These are phyloP conservation scores for Drosophila simulans DNA, from an alignment of 1,140 invertebrate genomes.

Conservation along the genomic window DNA sequence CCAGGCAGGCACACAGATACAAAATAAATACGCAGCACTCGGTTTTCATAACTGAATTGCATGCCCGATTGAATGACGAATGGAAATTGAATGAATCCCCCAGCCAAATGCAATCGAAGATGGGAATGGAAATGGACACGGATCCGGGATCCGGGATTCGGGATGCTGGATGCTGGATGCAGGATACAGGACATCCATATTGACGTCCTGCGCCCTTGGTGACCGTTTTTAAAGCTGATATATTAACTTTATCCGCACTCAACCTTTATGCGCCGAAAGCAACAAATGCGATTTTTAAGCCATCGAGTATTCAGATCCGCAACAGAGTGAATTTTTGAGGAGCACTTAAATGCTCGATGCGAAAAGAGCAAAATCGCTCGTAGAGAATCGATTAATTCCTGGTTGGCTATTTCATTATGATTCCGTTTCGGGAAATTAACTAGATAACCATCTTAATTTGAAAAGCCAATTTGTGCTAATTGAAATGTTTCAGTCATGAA, in stretches of 20 bases:
- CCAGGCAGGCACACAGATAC: conserved; percentile 30
- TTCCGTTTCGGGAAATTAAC: conserved; percentile 8
- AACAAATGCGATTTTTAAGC: conserved; percentile 39
- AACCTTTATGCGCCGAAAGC: conserved; percentile 18
- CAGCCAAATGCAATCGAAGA: conserved; percentile 54
- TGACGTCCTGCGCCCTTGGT: not conserved
- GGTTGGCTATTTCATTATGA: conserved; percentile 7
- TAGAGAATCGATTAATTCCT: conserved; percentile 4
- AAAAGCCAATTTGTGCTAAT: conserved; percentile 18
- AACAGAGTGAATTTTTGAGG: conserved; percentile 17
- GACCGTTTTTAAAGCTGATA: conserved; percentile 45
- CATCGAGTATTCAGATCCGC: conserved; percentile 20
- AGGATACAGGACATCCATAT: not conserved
- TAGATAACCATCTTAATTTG: conserved; percentile 14
- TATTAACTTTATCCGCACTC: conserved; percentile 47
- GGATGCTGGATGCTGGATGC: not conserved
- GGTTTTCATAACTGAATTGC: conserved; percentile 69
- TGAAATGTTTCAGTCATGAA: conserved; percentile 12
- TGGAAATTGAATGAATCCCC: conserved; percentile 60
- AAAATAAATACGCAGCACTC: conserved; percentile 70
- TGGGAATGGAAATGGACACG: conserved; percentile 33
- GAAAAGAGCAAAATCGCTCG: not conserved
- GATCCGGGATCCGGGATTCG: conserved; percentile 26
- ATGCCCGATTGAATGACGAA: conserved; percentile 62
- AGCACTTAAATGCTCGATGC: not conserved